phyloP scores from a whole-genome alignment of 2,888 invertebrate species.

The Lydus trimaculatus region DNA sequence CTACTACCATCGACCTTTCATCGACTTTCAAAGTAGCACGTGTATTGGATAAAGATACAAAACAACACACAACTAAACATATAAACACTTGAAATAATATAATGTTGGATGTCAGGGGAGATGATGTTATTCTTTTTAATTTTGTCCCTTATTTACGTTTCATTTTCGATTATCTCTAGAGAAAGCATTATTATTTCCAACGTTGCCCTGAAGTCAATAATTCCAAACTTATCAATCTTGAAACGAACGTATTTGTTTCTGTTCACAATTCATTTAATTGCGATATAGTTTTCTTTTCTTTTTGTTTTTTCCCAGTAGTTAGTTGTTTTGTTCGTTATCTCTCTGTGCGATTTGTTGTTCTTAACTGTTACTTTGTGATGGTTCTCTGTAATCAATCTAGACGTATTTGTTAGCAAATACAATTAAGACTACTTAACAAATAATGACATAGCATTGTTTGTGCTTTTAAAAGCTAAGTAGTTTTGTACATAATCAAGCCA shows the following conservation, averaged over 20 bases:
- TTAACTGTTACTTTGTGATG: neutral
- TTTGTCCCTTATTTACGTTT: neutral
- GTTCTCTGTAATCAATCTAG: constrained; percentile 1
- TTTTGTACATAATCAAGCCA: constrained; percentile 23
- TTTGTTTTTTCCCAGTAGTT: too few species aligned
- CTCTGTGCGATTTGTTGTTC: neutral
- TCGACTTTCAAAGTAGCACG: too few species aligned
- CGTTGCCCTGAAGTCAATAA: neutral
- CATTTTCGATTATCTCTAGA: neutral
- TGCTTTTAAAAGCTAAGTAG: constrained; percentile 18
- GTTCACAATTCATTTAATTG: neutral
- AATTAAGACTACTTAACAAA: constrained; percentile 4
- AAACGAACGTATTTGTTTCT: neutral
- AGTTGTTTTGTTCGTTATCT: neutral
- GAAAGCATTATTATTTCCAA: neutral
- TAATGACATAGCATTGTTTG: constrained; percentile 22
- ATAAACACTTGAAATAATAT: too few species aligned
- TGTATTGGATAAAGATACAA: neutral
- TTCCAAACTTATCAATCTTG: too few species aligned
- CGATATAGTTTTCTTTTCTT: neutral
- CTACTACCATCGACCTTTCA: too few species aligned
- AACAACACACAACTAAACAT: neutral
- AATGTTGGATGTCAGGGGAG: neutral
- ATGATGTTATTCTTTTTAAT: neutral
- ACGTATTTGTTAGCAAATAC: neutral